A percentile compares a stretch with the other conserved stretches of the same genome.
Evolutionary conservation across 2,797 vertebrate genomes (phyloP).

Genomic region (Triplophysa yarkandensis): DNA sequence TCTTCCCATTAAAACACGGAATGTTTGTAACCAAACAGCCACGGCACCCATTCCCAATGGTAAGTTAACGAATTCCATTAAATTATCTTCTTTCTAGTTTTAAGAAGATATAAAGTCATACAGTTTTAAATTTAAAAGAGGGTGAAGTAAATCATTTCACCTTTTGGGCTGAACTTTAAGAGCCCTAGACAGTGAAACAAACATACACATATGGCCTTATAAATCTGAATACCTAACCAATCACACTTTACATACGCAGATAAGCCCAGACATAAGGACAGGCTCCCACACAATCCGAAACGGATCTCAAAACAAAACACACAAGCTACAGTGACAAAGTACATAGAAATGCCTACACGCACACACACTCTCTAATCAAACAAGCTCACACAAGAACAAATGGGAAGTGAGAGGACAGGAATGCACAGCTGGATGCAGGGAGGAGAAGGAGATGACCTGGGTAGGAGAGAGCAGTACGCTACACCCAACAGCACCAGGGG

Average conservation of each 20-base stretch:
- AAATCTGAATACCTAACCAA: background rate
- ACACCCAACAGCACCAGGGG: constrained; percentile 64
- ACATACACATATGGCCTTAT: background rate
- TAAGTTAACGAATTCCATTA: too few species aligned
- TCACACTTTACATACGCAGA: constrained; percentile 8
- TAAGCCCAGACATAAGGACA: constrained; percentile 13
- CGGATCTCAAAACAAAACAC: constrained; percentile 5
- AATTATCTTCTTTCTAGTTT: too few species aligned
- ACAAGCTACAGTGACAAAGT: constrained; percentile 16
- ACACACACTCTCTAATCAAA: constrained; percentile 21
- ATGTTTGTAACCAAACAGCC: too few species aligned
- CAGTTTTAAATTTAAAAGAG: too few species aligned
- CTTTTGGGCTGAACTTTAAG: background rate
- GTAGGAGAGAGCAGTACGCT: constrained; percentile 60
- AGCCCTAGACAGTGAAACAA: background rate
- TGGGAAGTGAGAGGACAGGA: constrained; percentile 33
- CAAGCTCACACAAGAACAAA: constrained; percentile 32
- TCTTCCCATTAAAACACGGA: too few species aligned
- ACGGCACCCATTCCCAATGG: too few species aligned
- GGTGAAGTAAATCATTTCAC: too few species aligned
- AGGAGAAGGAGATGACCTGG: constrained; percentile 71
- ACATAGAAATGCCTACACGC: constrained; percentile 1
- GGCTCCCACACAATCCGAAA: background rate
- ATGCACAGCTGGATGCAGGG: constrained; percentile 57
- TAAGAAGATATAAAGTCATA: too few species aligned